Base-by-base conservation (phyloP, 2,888 invertebrate genomes). In the Eristalis arbustorum region DNA sequence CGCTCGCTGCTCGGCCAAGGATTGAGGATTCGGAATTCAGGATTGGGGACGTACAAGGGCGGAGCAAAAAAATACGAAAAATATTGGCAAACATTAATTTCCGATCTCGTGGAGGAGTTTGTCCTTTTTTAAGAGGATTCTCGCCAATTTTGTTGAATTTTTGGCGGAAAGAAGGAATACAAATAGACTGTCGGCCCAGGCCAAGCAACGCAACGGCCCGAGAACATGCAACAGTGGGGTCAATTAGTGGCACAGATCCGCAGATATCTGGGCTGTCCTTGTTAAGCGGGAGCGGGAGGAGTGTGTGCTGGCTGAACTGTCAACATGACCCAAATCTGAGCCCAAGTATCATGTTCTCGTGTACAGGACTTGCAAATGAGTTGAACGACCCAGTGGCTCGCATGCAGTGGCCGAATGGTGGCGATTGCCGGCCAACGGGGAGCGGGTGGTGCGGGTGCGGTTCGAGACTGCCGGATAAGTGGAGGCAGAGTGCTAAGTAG, bases 81-180 rank as follows among this genome's bases (percentile, higher is more conserved):
- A n/a, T n/a, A 72, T 49, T 57, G 69, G 69, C 80, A 80, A 80
- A 76, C 75, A 80, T 75, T 84, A 84, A 84, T 80, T 80, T 67
- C 56, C 75, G 59, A 84, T 79, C 71, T 72, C 62, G 18, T 69
- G 82, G 64, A 56, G 13, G 37, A 71, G 40, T 66, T 49, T 22
- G 8, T 63, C 23, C 31, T 59, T 68, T 57, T 49, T 10, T 25
- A 49, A n/a, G 28, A n/a, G 40, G 64, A 63, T 67, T 74, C 62
- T 34, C 13, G 34, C 40, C 14, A 25, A 61, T 67, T 61, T 18
- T 18, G 40, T 42, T 73, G 66, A 23, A 67, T 73, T 57, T n/a
- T 74, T 61, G 64, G 25, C 23, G n/a, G 40, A 66, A 67, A 66
- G 79, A 69, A 68, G 73, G 68, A 63, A 74, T 22, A 68, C 78